These are phyloP conservation scores for Agonopterix alstromeriana DNA, from an alignment of 2,888 invertebrate species.

Conservation along the genomic window DNA sequence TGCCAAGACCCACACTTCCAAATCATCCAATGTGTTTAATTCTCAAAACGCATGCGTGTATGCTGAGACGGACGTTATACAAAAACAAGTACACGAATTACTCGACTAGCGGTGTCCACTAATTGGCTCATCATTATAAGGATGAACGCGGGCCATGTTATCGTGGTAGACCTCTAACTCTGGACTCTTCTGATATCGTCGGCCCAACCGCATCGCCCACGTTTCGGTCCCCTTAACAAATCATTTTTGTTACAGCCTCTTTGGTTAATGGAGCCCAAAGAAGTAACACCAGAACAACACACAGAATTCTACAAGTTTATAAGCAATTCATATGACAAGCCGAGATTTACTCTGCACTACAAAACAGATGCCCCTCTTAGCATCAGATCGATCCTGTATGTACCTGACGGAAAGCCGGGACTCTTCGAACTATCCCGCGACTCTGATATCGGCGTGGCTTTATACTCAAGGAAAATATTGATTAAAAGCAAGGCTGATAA, in stretches of 20 bases:
- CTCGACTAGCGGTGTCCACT: no score
- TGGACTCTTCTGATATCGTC: no score
- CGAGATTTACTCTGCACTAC: constrained; percentile 94
- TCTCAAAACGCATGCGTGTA: no score
- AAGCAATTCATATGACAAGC: constrained; percentile 89
- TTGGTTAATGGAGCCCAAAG: constrained; percentile 95
- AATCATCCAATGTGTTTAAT: no score
- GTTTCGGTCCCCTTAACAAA: no score
- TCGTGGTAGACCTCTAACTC: no score
- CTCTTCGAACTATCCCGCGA: constrained; percentile 94
- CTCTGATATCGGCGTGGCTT: constrained; percentile 88
- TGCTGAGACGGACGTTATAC: no score
- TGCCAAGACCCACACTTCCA: no score
- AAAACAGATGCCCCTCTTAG: constrained; percentile 95
- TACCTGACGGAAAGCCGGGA: constrained; percentile 95
- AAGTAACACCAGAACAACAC: constrained; percentile 90
- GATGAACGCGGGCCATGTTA: no score
- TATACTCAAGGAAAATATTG: constrained; percentile 94
- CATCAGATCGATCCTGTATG: constrained; percentile 92
- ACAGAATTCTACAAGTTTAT: constrained; percentile 95
- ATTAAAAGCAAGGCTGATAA: constrained; percentile 95
- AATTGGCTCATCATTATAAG: no score
- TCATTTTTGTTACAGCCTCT: constrained; percentile 79
- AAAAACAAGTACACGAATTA: no score
- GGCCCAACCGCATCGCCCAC: no score